Evolutionary conservation across 2,797 vertebrate species (phyloP), one percentile per base, ranked within the genome.

Genomic region (Microhierax caerulescens): DNA sequence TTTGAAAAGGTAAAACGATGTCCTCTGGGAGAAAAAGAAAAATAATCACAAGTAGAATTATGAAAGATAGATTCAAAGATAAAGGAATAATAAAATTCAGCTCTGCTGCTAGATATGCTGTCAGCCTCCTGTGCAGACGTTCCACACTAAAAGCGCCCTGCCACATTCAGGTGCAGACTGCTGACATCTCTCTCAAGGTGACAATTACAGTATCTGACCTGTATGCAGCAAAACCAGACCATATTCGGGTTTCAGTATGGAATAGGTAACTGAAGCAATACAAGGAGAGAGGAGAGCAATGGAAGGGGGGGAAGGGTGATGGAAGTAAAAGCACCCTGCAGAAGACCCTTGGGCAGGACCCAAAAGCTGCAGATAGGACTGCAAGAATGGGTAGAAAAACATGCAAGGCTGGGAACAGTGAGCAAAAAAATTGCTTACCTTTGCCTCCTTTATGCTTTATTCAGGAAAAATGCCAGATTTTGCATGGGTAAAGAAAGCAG

Each of bases 1-100:
- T 93, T 90, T 93, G 63, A 87, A 88, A 96, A 95, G 85, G 74
- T 92, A 47, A 63, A 95, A 94, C 48, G 39, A 10, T 54, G 48
- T 60, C 21, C 63, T 67, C 51, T 87, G 59, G 25, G n/a, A 54
- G 43, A 78, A 60, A 47, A 86, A 63, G 28, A 65, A 82, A 95
- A 88, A 77, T 41, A 82, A 89, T 65, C 73, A 45, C 28, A 48
- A 64, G 21, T 6, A 51, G 30, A 79, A 60, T 70, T 64, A 76
- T 10, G 16, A 78, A 91, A 85, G 69, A 67, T 91, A 83, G 68
- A 74, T 48, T 60, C 56, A n/a, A 41, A 74, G 89, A 51, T 61
- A 59, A 63, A 77, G 64, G 39, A 85, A 37, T 57, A 47, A 45
- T 60, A 81, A 80, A 96, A 90, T 47, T 36, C 36, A 86, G 32